phyloP scores from a whole-genome alignment of 2,113 vertebrate species.

The Eulemur macaco region DNA sequence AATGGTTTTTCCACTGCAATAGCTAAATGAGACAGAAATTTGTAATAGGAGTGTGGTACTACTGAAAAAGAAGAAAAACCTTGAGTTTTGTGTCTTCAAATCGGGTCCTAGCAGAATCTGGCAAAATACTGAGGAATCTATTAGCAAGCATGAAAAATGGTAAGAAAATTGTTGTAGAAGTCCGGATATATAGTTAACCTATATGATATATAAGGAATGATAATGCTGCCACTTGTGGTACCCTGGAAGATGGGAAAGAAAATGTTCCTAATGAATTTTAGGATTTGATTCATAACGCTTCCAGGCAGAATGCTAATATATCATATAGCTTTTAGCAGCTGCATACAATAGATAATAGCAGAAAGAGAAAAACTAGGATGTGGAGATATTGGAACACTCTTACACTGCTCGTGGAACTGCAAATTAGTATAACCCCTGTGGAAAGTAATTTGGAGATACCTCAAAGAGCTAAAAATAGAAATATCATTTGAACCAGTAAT shows the following conservation, averaged over 20 bases:
- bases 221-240: neutral
- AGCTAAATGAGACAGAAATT: neutral
- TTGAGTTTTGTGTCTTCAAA: neutral
- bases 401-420: no score
- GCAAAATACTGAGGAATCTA: neutral
- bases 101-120: neutral
- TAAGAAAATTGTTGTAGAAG: neutral
- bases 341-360: neutral
- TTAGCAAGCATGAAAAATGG: neutral
- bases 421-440: no score
- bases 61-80: neutral
- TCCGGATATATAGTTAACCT: neutral
- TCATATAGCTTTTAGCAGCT: neutral
- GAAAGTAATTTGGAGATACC: no score
- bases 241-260: neutral
- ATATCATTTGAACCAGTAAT: no score
- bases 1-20: neutral
- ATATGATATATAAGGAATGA: neutral
- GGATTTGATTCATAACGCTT: neutral
- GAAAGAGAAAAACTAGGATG: neutral
- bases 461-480: no score
- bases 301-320: neutral
- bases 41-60: neutral
- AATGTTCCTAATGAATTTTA: neutral
- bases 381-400: no score